Conservation (phyloP, 37 sponge, comb jelly and placozoan species). For the Chondrosia reniformis region DNA sequence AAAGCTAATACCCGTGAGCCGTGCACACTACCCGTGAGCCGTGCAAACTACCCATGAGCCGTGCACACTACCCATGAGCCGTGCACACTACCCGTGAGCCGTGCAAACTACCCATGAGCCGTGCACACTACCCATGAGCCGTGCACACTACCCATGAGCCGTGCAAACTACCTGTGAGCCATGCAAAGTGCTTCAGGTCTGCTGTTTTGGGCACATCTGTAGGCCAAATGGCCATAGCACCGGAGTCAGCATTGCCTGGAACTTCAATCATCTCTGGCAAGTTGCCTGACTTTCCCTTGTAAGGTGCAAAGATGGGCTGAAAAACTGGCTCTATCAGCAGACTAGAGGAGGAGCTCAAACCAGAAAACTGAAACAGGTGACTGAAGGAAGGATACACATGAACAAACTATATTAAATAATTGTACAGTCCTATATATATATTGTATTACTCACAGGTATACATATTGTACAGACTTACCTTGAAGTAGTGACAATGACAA, state of each 20-base stretch:
- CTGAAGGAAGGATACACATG: conserved; percentile 5
- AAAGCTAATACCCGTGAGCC: too few relatives aligned
- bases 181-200: conserved; percentile 63
- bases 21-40: too few relatives aligned
- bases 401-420: conserved; percentile 4
- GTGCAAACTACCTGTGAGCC: conserved; percentile 84
- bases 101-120: too few relatives aligned
- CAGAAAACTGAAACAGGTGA: conserved; percentile 16
- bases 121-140: too few relatives aligned
- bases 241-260: conserved; percentile 52
- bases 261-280: conserved; percentile 59
- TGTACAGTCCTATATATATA: neutral
- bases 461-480: too few relatives aligned
- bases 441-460: too few relatives aligned
- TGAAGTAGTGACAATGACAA: conserved; percentile 54
- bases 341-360: conserved; percentile 13
- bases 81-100: too few relatives aligned
- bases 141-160: too few relatives aligned
- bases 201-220: neutral
- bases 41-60: too few relatives aligned
- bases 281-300: neutral
- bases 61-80: too few relatives aligned
- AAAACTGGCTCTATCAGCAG: conserved; percentile 8
- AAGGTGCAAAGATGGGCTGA: neutral
- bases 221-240: conserved; percentile 68